Base-by-base conservation (phyloP, 2,888 invertebrate species). In the Dicyrtoma fusca region DNA sequence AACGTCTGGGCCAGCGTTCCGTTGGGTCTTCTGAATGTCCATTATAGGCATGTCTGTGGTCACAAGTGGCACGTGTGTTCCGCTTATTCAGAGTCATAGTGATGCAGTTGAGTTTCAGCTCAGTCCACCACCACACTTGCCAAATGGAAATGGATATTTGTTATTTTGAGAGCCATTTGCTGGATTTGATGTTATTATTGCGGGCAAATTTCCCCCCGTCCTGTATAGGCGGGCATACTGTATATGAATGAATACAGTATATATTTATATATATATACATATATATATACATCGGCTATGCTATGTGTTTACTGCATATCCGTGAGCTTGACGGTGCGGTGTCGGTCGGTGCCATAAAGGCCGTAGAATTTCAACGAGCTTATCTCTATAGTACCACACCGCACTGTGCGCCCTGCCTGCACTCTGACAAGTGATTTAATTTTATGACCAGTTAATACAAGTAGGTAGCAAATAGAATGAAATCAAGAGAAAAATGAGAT, bases 401-500 rank as follows among this genome's bases (percentile, higher is more conserved):
- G 25, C 59, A 59, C 11, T 10, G 8, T 53, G 8, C 53, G 11
- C 1, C 21, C 19, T 21, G 17, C 17, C 34, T 34, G 34, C 34
- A 34, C 34, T 53, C 19, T 53, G 17, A 74, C 72, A 76, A 77
- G 77, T 77, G 77, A 77, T 77, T 76, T 75, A 75, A 77, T 77
- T 77, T 77, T 77, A 77, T 77, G 74, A 73, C 76, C 77, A 76
- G 76, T 77, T 76, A 77, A 77, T 77, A 71, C 75, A 34, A 34
- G 34, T 34, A 34, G 34, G 71, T 72, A 74, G 72, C 69, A 62
- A 75, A 74, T 72, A 72, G 74, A 77, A 77, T 77, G 77, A 77
- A 74, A 70, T 74, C 63, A 64, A 65, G 73, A 55, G 62, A 25
- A 63, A 34, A 23, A 34, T 34, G 34, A 34, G 34, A 34, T 34